A percentile compares a stretch with the other conserved stretches of the same genome.
Evolutionary conservation across 2,888 invertebrate genomes (phyloP).

Genomic region (Lampropteryx suffumata): DNA sequence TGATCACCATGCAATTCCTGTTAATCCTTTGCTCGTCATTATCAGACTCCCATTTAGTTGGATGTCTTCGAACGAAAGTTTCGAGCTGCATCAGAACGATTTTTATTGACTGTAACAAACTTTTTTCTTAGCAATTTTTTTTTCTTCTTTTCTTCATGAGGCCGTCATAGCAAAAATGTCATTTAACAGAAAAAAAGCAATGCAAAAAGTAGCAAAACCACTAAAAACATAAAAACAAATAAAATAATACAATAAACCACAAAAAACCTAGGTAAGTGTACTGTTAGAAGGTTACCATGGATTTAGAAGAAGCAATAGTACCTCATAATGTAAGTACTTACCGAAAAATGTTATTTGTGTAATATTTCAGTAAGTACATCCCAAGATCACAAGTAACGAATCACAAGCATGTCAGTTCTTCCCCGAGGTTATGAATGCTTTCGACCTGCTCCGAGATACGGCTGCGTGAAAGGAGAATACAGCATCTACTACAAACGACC

Average conservation of each 20-base stretch:
- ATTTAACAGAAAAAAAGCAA: slow-evolving; percentile 17
- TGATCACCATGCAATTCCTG: too few relatives aligned
- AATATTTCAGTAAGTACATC: slow-evolving; percentile 4
- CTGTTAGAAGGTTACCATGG: background rate
- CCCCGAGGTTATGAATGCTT: slow-evolving; percentile 63
- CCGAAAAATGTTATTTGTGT: too few relatives aligned
- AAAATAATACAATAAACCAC: slow-evolving; percentile 9
- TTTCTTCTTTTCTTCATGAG: background rate
- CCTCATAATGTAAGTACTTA: too few relatives aligned
- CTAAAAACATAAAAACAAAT: slow-evolving; percentile 12
- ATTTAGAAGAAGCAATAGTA: too few relatives aligned
- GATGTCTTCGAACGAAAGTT: too few relatives aligned
- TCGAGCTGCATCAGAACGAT: too few relatives aligned
- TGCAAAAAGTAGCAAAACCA: slow-evolving; percentile 23
- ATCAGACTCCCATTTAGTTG: too few relatives aligned
- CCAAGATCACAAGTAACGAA: slow-evolving; percentile 16
- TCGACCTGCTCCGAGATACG: slow-evolving; percentile 58
- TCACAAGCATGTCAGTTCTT: slow-evolving; percentile 37
- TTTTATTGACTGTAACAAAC: background rate
- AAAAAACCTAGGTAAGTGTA: slow-evolving; percentile 11
- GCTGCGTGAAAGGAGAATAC: slow-evolving; percentile 61
- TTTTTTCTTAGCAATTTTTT: background rate
- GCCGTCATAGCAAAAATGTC: background rate
- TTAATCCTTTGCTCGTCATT: too few relatives aligned
- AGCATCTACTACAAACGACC: slow-evolving; percentile 72